Conservation (phyloP, 1,140 invertebrate species). For the Drosophila bifasciata region DNA sequence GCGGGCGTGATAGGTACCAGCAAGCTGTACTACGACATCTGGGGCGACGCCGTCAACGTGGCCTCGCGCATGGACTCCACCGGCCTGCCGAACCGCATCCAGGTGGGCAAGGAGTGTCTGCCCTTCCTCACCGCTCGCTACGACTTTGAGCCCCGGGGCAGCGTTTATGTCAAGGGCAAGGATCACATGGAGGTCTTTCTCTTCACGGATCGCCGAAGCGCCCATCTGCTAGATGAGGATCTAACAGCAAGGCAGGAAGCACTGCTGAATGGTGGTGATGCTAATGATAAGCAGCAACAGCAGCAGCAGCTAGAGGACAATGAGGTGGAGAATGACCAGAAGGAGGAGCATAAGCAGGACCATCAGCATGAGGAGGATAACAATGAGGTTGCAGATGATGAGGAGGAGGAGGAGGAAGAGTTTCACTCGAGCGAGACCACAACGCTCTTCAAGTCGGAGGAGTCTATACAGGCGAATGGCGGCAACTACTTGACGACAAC, state of each 20-base stretch:
- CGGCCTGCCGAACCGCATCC: slow-evolving; percentile 93
- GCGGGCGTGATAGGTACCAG: slow-evolving; percentile 98
- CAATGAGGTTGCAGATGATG: slow-evolving; percentile 9
- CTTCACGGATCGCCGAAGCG: slow-evolving; percentile 53
- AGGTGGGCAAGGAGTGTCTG: slow-evolving; percentile 91
- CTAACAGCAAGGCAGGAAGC: not conserved
- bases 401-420: slow-evolving; percentile 56
- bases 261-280: too few relatives aligned
- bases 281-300: not conserved
- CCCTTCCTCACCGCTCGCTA: slow-evolving; percentile 88
- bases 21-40: slow-evolving; percentile 98
- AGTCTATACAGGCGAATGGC: slow-evolving; percentile 59
- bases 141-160: slow-evolving; percentile 92
- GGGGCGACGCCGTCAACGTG: slow-evolving; percentile 99
- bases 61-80: slow-evolving; percentile 98
- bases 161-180: slow-evolving; percentile 97
- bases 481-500: slow-evolving; percentile 35
- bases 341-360: not conserved
- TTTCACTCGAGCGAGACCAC: slow-evolving; percentile 71
- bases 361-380: slow-evolving; percentile 1
- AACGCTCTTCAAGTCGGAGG: slow-evolving; percentile 65
- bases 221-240: not conserved
- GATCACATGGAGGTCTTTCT: slow-evolving; percentile 96
- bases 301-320: not conserved
- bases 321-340: not conserved